Percentiles rank a stretch among this genome's conserved stretches.
Evolutionary conservation across 2,888 invertebrate genomes (phyloP).

Genomic region (Toxonevra muliebris): DNA sequence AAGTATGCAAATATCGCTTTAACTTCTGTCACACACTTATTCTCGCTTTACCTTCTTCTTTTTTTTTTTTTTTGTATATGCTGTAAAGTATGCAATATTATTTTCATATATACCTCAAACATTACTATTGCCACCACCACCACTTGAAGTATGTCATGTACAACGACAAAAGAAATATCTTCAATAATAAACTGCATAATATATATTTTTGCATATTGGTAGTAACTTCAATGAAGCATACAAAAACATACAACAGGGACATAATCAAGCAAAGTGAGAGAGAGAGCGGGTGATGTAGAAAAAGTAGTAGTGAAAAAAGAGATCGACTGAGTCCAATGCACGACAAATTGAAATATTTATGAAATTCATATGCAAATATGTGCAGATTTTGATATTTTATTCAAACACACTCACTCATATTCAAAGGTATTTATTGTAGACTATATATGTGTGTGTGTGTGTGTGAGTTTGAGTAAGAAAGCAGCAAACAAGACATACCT

Average conservation of each 20-base stretch:
- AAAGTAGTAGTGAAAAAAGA: too few species aligned
- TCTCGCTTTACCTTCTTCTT: too few species aligned
- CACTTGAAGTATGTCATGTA: background rate
- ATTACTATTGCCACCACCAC: background rate
- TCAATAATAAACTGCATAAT: too few species aligned
- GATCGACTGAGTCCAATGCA: constrained; percentile 13
- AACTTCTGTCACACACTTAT: background rate
- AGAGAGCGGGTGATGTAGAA: too few species aligned
- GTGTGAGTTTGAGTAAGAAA: background rate
- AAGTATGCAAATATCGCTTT: constrained; percentile 21
- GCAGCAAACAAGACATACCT: background rate
- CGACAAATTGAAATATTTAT: constrained; percentile 43
- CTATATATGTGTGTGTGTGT: background rate
- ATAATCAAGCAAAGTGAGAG: background rate
- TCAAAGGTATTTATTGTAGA: constrained; percentile 22
- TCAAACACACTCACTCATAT: constrained; percentile 4
- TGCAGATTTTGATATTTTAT: constrained; percentile 24
- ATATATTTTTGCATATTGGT: too few species aligned
- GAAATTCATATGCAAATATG: constrained; percentile 42
- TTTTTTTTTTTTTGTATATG: constrained; percentile 2
- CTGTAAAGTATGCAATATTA: constrained; percentile 26
- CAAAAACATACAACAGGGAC: too few species aligned
- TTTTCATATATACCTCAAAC: background rate
- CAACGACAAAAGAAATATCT: too few species aligned
- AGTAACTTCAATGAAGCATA: too few species aligned